These are phyloP conservation scores for Apamea sordens DNA, from an alignment of 2,888 invertebrate species.

Conservation along the genomic window DNA sequence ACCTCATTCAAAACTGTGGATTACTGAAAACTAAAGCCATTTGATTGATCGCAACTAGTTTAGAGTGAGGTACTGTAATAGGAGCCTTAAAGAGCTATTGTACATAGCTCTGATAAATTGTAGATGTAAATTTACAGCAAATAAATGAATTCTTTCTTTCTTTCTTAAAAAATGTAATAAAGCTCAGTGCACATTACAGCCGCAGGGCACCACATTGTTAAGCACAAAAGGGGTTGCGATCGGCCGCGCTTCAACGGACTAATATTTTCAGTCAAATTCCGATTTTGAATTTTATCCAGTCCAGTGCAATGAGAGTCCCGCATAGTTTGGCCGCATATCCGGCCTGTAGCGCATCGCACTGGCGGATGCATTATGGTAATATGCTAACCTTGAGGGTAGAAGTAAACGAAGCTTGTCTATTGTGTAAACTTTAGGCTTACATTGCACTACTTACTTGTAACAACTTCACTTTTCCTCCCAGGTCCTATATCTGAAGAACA, in stretches of 20 bases:
- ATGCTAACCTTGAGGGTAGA: not conserved
- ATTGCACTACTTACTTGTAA: not conserved
- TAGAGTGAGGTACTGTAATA: not conserved
- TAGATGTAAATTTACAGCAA: no score
- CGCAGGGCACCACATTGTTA: not conserved
- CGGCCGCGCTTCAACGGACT: not conserved
- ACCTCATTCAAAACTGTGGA: not conserved
- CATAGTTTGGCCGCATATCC: no score
- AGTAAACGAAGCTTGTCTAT: not conserved
- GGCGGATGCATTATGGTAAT: no score
- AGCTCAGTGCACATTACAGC: not conserved
- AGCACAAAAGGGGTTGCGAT: not conserved
- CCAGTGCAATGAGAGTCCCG: not conserved
- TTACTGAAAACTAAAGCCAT: not conserved
- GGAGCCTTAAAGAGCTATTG: no score
- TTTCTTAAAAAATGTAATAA: no score
- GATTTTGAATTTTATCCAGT: not conserved
- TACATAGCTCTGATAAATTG: no score
- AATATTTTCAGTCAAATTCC: not conserved
- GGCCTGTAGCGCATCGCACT: not conserved
- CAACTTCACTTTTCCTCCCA: constrained; percentile 66
- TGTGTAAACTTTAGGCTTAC: not conserved
- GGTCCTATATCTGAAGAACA: constrained; percentile 90
- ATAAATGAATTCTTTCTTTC: no score
- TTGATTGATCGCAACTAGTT: not conserved